phyloP scores from a whole-genome alignment of 2,113 vertebrate species.

The Morphnarchus princeps region DNA sequence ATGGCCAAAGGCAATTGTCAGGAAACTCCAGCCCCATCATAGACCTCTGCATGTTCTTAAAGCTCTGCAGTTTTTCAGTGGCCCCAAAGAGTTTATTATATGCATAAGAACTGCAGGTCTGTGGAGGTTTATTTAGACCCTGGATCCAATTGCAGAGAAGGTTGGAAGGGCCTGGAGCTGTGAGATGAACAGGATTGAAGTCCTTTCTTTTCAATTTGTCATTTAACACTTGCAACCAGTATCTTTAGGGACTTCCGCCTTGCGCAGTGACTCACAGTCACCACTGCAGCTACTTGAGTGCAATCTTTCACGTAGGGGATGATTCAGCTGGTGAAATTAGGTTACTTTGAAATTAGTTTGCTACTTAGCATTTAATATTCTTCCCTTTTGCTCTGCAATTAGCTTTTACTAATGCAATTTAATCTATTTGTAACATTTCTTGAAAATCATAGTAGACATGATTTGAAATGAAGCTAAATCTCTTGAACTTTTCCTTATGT shows the following conservation, averaged over 20 bases:
- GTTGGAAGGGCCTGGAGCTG: background rate
- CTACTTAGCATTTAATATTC: constrained; percentile 62
- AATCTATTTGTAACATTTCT: constrained; percentile 66
- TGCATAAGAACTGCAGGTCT: background rate
- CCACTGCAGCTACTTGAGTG: background rate
- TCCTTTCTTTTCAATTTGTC: background rate
- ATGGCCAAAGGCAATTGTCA: background rate
- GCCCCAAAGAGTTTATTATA: background rate
- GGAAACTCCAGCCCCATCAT: background rate
- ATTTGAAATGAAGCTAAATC: constrained; percentile 69
- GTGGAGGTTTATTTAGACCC: background rate
- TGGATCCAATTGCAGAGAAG: background rate
- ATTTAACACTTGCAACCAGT: background rate
- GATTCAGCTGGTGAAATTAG: constrained; percentile 41
- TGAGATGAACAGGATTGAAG: background rate
- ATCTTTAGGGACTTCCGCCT: background rate
- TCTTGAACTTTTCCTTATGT: constrained; percentile 67
- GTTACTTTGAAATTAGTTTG: constrained; percentile 34
- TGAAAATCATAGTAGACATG: constrained; percentile 59
- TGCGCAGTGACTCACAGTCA: background rate
- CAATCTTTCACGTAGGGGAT: background rate
- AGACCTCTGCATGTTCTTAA: background rate
- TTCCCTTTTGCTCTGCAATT: constrained; percentile 62
- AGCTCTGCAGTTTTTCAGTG: background rate
- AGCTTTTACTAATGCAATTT: constrained; percentile 65